Conservation (phyloP, 1,140 invertebrate genomes). For the Mycetomoellerius zeteki region DNA sequence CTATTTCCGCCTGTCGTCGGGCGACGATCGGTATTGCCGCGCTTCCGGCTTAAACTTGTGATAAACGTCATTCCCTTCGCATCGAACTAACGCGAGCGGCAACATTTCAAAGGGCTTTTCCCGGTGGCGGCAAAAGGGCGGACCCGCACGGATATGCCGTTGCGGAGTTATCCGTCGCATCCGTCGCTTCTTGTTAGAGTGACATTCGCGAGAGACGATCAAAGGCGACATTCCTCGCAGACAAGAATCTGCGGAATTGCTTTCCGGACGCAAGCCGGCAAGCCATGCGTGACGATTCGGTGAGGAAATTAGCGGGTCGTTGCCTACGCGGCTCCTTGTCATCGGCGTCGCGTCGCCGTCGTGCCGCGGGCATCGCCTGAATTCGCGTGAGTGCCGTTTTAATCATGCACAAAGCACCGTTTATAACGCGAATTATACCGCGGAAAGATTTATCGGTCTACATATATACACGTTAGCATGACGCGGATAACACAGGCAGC, state of each 20-base stretch:
- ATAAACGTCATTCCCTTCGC: constrained; percentile 66
- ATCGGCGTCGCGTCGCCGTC: constrained; percentile 33
- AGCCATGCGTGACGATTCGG: constrained; percentile 71
- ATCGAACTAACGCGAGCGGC: not conserved
- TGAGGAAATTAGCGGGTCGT: constrained; percentile 74
- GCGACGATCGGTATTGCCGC: constrained; percentile 33
- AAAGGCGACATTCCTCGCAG: constrained; percentile 76
- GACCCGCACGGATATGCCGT: constrained; percentile 49
- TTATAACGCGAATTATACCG: constrained; percentile 44
- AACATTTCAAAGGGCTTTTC: constrained; percentile 68
- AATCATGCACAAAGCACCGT: constrained; percentile 45
- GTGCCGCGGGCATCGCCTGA: constrained; percentile 28
- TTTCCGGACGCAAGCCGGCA: constrained; percentile 68
- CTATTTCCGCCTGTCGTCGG: constrained; percentile 33
- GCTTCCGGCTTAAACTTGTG: constrained; percentile 53
- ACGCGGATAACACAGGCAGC: not conserved
- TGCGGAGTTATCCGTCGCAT: constrained; percentile 62
- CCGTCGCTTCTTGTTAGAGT: constrained; percentile 69
- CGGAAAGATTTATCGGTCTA: constrained; percentile 40
- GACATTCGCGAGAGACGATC: constrained; percentile 73
- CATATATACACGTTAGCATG: not conserved
- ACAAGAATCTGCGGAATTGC: constrained; percentile 78
- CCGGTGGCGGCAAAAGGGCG: constrained; percentile 53
- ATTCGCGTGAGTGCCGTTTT: constrained; percentile 60
- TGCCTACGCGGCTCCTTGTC: constrained; percentile 48